Percentiles rank a stretch among this genome's conserved stretches.
Conservation (phyloP, 1,140 invertebrate species). For the Anoplolepis gracilipes region DNA sequence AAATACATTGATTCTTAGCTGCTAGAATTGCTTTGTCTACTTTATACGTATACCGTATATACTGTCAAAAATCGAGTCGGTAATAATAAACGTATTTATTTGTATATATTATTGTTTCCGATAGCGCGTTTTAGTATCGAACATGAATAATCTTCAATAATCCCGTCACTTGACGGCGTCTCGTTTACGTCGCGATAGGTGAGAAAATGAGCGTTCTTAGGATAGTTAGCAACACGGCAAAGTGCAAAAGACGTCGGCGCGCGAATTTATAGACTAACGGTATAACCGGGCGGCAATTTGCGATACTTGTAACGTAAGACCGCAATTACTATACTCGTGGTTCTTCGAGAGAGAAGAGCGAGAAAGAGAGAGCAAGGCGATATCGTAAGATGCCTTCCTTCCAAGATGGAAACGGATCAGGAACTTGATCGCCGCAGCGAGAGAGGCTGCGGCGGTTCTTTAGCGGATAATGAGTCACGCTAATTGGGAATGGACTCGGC, state of each 20-base stretch:
- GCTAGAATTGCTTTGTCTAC: not conserved
- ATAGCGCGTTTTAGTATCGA: not conserved
- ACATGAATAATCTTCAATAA: constrained; percentile 8
- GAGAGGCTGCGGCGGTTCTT: constrained; percentile 11
- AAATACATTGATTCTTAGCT: not conserved
- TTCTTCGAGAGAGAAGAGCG: constrained; percentile 19
- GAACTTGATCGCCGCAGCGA: constrained; percentile 9
- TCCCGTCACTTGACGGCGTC: constrained; percentile 2
- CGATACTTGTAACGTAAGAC: constrained; percentile 55
- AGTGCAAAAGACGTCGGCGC: constrained; percentile 34
- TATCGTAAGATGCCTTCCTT: constrained; percentile 13
- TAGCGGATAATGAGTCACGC: constrained; percentile 33
- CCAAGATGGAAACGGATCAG: constrained; percentile 33
- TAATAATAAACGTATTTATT: constrained; percentile 5
- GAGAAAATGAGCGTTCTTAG: constrained; percentile 48
- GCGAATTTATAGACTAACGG: constrained; percentile 59
- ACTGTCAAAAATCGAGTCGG: not conserved
- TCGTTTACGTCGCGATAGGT: constrained; percentile 49
- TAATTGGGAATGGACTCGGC: constrained; percentile 39
- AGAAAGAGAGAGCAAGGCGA: constrained; percentile 6
- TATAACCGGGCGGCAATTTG: constrained; percentile 57
- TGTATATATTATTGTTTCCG: not conserved
- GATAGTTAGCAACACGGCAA: constrained; percentile 13
- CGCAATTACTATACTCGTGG: constrained; percentile 48
- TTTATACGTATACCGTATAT: not conserved